Conservation (phyloP, 2,888 invertebrate genomes). For the Sminthurides aquaticus region DNA sequence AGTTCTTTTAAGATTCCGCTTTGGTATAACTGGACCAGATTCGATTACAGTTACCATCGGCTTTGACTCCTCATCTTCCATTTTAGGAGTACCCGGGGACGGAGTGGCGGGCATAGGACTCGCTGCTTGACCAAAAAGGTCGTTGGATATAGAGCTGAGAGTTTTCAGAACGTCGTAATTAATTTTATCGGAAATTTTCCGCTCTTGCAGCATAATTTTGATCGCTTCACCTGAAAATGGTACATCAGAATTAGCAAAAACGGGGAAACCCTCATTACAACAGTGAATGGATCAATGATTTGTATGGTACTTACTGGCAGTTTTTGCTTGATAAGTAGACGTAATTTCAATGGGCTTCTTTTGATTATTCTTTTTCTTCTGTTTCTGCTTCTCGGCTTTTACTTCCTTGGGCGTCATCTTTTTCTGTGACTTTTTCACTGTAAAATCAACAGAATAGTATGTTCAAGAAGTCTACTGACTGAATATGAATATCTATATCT, state of each 20-base stretch:
- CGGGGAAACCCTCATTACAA: no score
- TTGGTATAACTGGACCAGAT: constrained; percentile 39
- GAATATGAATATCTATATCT: constrained; percentile 46
- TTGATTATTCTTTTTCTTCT: constrained; percentile 54
- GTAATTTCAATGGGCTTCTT: constrained; percentile 48
- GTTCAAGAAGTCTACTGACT: background rate
- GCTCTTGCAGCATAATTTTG: constrained; percentile 90
- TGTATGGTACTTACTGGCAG: constrained; percentile 47
- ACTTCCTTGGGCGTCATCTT: constrained; percentile 78
- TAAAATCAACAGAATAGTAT: background rate
- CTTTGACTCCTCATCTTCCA: constrained; percentile 15
- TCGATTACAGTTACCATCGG: constrained; percentile 36
- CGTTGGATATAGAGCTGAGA: constrained; percentile 47
- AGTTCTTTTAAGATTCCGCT: constrained; percentile 5
- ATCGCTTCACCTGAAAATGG: constrained; percentile 73
- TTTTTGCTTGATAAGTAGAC: constrained; percentile 44
- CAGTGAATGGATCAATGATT: no score
- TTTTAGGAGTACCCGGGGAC: background rate
- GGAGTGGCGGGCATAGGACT: constrained; percentile 6
- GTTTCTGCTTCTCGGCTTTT: constrained; percentile 72
- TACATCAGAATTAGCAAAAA: background rate
- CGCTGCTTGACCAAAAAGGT: constrained; percentile 14
- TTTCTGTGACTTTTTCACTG: constrained; percentile 72
- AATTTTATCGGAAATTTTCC: constrained; percentile 91
- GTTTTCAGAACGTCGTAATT: constrained; percentile 93